Evolutionary conservation across 2,888 invertebrate species (phyloP).

Genomic region (Zele albiditarsus): DNA sequence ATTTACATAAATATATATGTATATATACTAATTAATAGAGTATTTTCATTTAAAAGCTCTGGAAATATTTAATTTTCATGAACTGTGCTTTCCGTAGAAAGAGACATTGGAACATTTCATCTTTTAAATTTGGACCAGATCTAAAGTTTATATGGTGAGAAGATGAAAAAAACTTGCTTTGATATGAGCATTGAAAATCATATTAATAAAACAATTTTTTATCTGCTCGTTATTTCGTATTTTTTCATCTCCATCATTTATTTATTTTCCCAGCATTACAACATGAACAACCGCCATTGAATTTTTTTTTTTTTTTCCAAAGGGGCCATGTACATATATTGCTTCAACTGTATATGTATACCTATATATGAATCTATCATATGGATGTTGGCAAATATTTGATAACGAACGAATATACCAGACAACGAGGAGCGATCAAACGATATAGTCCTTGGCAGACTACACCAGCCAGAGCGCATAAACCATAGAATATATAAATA

Average conservation of each 20-base stretch:
- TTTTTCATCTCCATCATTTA: too few species aligned
- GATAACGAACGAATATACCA: constrained; percentile 14
- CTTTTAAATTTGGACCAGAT: too few species aligned
- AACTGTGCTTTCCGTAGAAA: too few species aligned
- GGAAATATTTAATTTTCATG: too few species aligned
- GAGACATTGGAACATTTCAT: too few species aligned
- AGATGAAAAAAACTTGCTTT: too few species aligned
- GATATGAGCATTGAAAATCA: too few species aligned
- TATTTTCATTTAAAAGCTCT: too few species aligned
- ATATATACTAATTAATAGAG: not conserved
- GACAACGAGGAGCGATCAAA: constrained; percentile 22
- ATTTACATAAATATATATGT: not conserved
- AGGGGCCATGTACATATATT: constrained; percentile 1
- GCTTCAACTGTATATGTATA: not conserved
- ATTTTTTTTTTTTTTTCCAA: not conserved
- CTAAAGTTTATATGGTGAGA: too few species aligned
- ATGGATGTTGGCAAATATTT: constrained; percentile 26
- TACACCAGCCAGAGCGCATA: constrained; percentile 14
- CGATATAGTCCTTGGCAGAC: constrained; percentile 12
- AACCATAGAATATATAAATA: not conserved
- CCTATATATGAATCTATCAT: not conserved
- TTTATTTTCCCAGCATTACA: too few species aligned
- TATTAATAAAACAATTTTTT: too few species aligned
- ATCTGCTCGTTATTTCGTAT: too few species aligned
- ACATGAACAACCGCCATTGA: not conserved